These are phyloP conservation scores for Drosophila demipolita DNA, from an alignment of 2,888 invertebrate species.

Conservation along the genomic window DNA sequence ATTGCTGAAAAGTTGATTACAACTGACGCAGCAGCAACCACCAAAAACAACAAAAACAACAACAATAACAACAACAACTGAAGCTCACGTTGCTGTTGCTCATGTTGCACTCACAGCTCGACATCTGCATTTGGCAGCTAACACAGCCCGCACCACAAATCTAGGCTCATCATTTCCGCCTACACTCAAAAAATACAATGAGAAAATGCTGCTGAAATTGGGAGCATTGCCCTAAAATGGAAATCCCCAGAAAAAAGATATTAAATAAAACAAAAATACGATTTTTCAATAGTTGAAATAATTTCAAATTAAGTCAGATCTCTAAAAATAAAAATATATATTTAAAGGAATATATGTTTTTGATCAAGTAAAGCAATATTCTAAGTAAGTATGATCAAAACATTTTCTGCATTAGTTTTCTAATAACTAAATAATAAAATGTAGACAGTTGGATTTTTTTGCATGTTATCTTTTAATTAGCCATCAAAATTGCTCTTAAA, in stretches of 20 bases:
- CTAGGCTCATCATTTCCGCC: conserved; percentile 69
- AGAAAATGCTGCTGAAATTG: not conserved
- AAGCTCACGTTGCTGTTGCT: conserved; percentile 17
- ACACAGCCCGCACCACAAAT: conserved; percentile 47
- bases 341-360: not conserved
- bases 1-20: conserved; percentile 75
- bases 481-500: not conserved
- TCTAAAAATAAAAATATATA: not conserved
- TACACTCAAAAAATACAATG: conserved; percentile 1
- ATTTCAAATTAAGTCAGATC: not conserved
- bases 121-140: not conserved
- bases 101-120: conserved; percentile 22
- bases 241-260: not conserved
- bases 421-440: not conserved
- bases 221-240: not conserved
- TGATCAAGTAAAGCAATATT: not conserved
- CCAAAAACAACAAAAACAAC: conserved; percentile 26
- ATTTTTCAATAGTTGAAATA: not conserved
- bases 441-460: not conserved
- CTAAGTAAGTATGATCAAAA: no score
- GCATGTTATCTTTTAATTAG: not conserved
- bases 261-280: not conserved
- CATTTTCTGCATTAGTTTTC: not conserved
- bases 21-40: conserved; percentile 39
- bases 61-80: conserved; percentile 31